phyloP scores from a whole-genome alignment of 2,113 vertebrate genomes.

The Oryzias celebensis region DNA sequence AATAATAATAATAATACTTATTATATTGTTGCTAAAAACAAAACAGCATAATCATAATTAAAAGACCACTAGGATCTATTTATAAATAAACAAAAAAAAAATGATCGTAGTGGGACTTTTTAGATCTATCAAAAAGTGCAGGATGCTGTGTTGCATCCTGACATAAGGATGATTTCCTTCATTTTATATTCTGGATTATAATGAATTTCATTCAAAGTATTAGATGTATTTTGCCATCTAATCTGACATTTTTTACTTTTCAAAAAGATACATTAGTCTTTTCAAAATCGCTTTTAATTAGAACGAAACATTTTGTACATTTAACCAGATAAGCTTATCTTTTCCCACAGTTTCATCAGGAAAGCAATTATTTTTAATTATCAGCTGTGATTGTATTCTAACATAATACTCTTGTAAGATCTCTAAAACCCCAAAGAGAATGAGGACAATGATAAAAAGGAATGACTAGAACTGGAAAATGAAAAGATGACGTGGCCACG shows the following conservation, averaged over 20 bases:
- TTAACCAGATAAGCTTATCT: not conserved
- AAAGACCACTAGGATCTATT: no score
- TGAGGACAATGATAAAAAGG: constrained; percentile 2
- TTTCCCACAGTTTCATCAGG: not conserved
- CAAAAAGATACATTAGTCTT: not conserved
- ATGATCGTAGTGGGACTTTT: no score
- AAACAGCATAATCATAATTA: no score
- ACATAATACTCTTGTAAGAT: not conserved
- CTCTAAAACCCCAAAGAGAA: not conserved
- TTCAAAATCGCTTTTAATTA: not conserved
- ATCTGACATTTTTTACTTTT: not conserved
- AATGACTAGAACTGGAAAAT: not conserved
- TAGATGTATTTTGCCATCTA: not conserved
- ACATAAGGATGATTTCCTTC: no score
- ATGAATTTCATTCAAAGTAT: no score
- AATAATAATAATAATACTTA: no score
- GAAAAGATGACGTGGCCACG: no score
- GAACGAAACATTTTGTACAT: not conserved
- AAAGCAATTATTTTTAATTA: not conserved
- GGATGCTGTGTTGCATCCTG: no score
- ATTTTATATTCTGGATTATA: no score
- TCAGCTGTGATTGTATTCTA: not conserved
- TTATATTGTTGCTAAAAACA: no score
- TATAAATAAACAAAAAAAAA: no score
- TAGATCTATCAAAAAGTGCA: no score